These are phyloP conservation scores for Xenopus laevis DNA, from an alignment of 2,113 vertebrate species.

Conservation along the genomic window DNA sequence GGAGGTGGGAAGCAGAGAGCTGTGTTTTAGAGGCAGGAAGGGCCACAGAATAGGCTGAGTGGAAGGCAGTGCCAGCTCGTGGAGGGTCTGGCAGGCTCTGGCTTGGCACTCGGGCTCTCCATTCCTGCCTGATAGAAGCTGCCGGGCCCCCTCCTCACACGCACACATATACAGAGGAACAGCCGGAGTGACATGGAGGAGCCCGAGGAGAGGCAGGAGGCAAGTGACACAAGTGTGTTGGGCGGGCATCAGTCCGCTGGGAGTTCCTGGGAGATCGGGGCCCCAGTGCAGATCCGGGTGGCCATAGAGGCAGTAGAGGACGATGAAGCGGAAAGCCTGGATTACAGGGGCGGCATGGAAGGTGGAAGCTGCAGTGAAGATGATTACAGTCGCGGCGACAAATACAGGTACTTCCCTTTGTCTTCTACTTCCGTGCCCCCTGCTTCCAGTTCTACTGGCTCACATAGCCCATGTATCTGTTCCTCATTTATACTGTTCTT, in stretches of 20 bases:
- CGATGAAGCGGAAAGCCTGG: constrained; percentile 61
- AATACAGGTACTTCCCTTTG: constrained; percentile 66
- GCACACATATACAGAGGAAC: not conserved
- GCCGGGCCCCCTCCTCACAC: constrained; percentile 1
- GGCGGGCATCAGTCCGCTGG: constrained; percentile 21
- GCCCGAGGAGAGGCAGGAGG: not conserved
- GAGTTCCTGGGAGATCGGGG: constrained; percentile 65
- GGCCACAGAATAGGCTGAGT: not conserved
- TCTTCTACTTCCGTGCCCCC: not conserved
- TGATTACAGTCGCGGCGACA: constrained; percentile 67
- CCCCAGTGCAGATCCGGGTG: constrained; percentile 70
- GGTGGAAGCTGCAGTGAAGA: constrained; percentile 81
- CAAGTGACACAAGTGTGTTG: not conserved
- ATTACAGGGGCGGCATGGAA: constrained; percentile 45
- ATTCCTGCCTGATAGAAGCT: not conserved
- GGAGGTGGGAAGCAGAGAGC: constrained; percentile 8
- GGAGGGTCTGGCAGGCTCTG: constrained; percentile 68
- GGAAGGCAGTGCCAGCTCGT: constrained; percentile 25
- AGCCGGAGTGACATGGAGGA: constrained; percentile 5
- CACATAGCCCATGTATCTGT: no score
- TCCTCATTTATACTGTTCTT: no score
- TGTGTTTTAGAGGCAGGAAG: constrained; percentile 13
- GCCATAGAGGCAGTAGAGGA: constrained; percentile 76
- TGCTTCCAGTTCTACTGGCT: no score
- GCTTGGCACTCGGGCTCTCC: constrained; percentile 63